Base-by-base conservation (phyloP, 2,888 invertebrate genomes). In the Tanypteryx hageni region DNA sequence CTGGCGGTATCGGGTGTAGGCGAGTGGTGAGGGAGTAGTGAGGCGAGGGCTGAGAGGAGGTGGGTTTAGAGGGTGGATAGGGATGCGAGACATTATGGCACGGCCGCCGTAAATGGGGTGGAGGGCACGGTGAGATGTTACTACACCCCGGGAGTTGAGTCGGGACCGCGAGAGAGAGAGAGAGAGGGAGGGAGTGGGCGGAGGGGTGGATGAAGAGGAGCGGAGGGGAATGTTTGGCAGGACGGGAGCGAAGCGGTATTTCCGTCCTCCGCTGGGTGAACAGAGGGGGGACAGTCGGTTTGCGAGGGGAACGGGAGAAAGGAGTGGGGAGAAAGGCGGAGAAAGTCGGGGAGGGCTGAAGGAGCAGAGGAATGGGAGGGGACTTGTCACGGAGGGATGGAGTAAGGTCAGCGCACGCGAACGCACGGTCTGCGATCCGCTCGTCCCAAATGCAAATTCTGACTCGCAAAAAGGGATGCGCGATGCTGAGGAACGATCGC, bases 371-470 rank as follows among this genome's bases (percentile, higher is more conserved):
- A 13, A 76, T 68, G 10, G 22, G 68, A 22, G 68, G 56, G 57
- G 16, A 18, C 10, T 2, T 4, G 14, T 14, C 14, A 16, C 64
- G 68, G 22, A 68, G 22, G 76, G 44, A 44, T 8, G n/a, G 85
- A 58, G 85, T 18, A 85, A 57, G 85, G 58, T 85, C 85, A 58
- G 57, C 76, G 76, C 4, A 31, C 18, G 81, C 81, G 31, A 31
- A 81, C 31, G 81, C 5, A 81, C 22, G 31, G 81, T 16, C n/a
- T 57, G 84, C 18, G 57, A 57, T 22, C 14, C 59, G 59, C 81
- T 14, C 59, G 59, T 57, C 85, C 58, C 85, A 22, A 58, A 85
- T 44, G 85, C 85, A 85, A 85, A 85, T 85, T n/a, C 57, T 58
- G 57, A 84, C 56, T n/a, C 57, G 58, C 56, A 13, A 56, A 9